Percentiles rank a stretch among this genome's conserved stretches.
These are phyloP conservation scores for Cecidostiba fungosa DNA, from an alignment of 2,888 invertebrate species.

Conservation along the genomic window DNA sequence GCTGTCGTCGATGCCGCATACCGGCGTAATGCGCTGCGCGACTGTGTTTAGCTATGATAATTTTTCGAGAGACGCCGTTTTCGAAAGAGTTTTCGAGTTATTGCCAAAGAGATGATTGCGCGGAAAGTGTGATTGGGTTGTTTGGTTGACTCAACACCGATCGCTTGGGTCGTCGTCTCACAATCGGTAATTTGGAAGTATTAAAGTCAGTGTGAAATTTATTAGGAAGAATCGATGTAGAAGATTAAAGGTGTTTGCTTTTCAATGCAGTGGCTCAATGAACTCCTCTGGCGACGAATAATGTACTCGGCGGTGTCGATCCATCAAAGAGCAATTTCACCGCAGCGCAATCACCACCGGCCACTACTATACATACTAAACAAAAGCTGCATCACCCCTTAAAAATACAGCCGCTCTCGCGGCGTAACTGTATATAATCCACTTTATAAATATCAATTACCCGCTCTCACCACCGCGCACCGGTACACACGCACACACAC, in stretches of 20 bases:
- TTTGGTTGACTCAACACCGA: no score
- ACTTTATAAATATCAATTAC: slow-evolving; percentile 63
- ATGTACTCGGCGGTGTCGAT: no score
- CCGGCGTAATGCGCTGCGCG: slow-evolving; percentile 33
- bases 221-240: not conserved
- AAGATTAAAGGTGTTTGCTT: not conserved
- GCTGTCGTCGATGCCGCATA: no score
- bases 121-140: no score
- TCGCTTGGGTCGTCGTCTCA: no score
- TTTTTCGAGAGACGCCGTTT: not conserved
- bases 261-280: no score
- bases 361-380: not conserved
- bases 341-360: not conserved
- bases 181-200: no score
- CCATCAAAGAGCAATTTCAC: not conserved
- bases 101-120: no score
- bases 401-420: not conserved
- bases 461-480: not conserved
- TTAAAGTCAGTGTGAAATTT: not conserved
- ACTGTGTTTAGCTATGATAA: not conserved
- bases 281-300: no score
- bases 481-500: no score
- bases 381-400: not conserved
- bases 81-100: no score
- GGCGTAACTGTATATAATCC: slow-evolving; percentile 59